A percentile compares a stretch with the other conserved stretches of the same genome.
These are phyloP conservation scores for Mimachlamys varia DNA, from an alignment of 2,888 invertebrate genomes.

Conservation along the genomic window DNA sequence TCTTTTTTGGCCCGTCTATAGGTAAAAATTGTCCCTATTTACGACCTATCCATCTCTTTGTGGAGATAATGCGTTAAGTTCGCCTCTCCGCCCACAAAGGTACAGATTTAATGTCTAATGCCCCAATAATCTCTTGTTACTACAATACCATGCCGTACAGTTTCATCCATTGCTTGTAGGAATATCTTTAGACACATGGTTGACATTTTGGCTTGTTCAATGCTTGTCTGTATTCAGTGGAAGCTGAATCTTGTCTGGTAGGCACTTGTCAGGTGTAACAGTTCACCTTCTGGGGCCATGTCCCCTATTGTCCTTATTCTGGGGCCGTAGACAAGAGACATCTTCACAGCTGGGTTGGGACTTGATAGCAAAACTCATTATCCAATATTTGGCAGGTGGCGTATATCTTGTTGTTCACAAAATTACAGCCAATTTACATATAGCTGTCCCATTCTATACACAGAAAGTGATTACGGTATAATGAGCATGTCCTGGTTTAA, in stretches of 20 bases:
- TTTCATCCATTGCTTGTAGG: conserved; percentile 15
- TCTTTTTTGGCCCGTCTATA: neutral
- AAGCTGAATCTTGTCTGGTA: neutral
- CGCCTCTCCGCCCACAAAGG: neutral
- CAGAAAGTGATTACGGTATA: neutral
- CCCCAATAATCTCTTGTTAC: neutral
- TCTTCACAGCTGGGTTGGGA: neutral
- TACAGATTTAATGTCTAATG: neutral
- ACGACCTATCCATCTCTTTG: neutral
- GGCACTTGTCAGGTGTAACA: neutral
- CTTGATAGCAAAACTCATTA: neutral
- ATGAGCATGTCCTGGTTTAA: neutral
- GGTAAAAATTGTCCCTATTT: neutral
- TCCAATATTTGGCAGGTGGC: neutral
- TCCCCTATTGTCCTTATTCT: neutral
- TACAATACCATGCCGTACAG: neutral
- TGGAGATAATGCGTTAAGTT: neutral
- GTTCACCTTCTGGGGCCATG: neutral
- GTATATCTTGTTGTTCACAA: neutral
- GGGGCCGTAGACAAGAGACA: neutral
- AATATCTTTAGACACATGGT: neutral
- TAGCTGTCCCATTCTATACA: neutral
- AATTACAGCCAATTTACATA: neutral
- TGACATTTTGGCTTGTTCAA: neutral
- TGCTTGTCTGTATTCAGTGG: neutral